Percentiles rank a stretch among this genome's conserved stretches.
These are phyloP conservation scores for Mastomys natalensis DNA, from an alignment of 2,113 vertebrate genomes.

Conservation along the genomic window DNA sequence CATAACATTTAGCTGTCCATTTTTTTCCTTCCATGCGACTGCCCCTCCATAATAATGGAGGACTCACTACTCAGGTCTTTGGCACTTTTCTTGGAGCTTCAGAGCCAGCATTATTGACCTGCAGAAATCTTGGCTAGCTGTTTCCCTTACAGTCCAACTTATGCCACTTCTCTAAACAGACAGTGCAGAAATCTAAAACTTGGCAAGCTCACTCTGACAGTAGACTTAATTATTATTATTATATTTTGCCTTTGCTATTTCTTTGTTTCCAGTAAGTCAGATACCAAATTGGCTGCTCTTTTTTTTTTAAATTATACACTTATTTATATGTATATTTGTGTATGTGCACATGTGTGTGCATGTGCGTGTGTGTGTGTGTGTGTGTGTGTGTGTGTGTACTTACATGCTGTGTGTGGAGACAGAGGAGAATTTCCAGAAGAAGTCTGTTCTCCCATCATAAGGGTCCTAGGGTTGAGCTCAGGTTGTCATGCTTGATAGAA, in stretches of 20 bases:
- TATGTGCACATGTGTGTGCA: background rate
- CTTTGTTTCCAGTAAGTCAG: background rate
- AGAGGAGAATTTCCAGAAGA: background rate
- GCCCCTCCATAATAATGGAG: background rate
- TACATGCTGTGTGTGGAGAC: background rate
- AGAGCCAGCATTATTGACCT: background rate
- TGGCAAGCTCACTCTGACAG: slow-evolving; percentile 24
- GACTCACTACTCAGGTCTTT: background rate
- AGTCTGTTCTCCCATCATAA: background rate
- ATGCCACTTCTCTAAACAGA: slow-evolving; percentile 46
- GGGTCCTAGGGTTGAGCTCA: background rate
- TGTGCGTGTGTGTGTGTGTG: background rate
- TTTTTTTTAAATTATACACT: background rate
- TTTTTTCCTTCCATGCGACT: background rate
- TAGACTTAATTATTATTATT: background rate
- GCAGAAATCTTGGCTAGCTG: background rate
- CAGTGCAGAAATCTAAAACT: slow-evolving; percentile 54
- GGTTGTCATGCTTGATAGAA: background rate
- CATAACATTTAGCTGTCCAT: background rate
- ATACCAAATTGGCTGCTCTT: background rate
- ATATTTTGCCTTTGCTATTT: background rate
- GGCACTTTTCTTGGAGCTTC: background rate
- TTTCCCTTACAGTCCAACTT: background rate
- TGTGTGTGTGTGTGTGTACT: background rate
- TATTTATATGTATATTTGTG: background rate